A percentile compares a stretch with the other conserved stretches of the same genome.
Conservation (phyloP, 2,113 vertebrate species). For the Planiliza haematocheilus region DNA sequence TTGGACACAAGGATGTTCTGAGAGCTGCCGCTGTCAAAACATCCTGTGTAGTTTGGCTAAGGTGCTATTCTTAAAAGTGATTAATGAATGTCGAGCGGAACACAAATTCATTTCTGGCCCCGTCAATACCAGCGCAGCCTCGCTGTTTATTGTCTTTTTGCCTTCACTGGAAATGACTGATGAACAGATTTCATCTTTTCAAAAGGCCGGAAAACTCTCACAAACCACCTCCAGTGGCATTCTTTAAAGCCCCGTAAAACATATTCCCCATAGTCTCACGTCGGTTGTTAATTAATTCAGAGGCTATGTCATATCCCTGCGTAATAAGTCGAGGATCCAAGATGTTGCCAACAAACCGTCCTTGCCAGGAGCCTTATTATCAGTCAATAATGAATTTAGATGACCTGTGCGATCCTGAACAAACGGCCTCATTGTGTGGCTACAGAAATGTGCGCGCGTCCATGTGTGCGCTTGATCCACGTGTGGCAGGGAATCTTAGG, state of each 20-base stretch:
- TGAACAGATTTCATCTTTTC: constrained; percentile 31
- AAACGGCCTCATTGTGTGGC: constrained; percentile 31
- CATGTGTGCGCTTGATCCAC: constrained; percentile 1
- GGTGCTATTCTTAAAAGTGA: constrained; percentile 49
- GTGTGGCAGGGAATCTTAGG: constrained; percentile 20
- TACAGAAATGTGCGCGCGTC: constrained; percentile 10
- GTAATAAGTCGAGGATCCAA: constrained; percentile 35
- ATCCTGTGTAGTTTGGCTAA: constrained; percentile 39
- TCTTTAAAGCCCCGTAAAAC: constrained; percentile 40
- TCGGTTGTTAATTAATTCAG: constrained; percentile 47
- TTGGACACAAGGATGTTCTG: constrained; percentile 68
- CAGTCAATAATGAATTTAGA: constrained; percentile 64
- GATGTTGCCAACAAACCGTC: constrained; percentile 48
- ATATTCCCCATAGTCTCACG: constrained; percentile 18
- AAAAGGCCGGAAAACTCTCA: constrained; percentile 24
- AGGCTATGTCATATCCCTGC: constrained; percentile 40
- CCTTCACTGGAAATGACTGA: constrained; percentile 28
- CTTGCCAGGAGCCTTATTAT: constrained; percentile 68
- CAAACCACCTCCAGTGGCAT: constrained; percentile 3
- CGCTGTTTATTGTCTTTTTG: constrained; percentile 25
- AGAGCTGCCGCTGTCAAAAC: constrained; percentile 67
- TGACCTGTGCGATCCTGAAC: constrained; percentile 6
- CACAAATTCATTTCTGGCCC: constrained; percentile 43
- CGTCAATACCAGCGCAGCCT: constrained; percentile 35
- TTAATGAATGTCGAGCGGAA: constrained; percentile 36